Conservation (phyloP, 1,140 invertebrate genomes). For the Drosophila varians region DNA sequence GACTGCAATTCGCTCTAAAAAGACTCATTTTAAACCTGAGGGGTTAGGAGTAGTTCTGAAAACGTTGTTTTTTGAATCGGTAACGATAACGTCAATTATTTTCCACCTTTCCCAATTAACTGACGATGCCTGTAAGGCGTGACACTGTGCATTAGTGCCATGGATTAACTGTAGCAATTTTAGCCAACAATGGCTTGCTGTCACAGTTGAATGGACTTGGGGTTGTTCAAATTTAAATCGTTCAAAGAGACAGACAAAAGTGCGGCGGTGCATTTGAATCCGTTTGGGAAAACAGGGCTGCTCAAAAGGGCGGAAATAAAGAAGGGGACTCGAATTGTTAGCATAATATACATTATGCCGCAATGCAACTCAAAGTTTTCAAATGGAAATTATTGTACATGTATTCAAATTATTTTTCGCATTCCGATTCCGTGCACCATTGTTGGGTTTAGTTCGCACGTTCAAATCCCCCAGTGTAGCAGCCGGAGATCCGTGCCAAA, state of each 20-base stretch:
- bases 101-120: too few relatives aligned
- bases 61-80: too few relatives aligned
- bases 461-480: not conserved
- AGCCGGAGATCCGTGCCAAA: constrained; percentile 10
- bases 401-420: constrained; percentile 5
- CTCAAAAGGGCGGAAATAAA: constrained; percentile 5
- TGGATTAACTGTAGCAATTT: constrained; percentile 39
- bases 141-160: not conserved
- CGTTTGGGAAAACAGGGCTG: too few relatives aligned
- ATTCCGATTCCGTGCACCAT: constrained; percentile 8
- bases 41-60: too few relatives aligned
- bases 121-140: too few relatives aligned
- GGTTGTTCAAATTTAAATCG: constrained; percentile 21
- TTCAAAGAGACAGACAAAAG: constrained; percentile 16
- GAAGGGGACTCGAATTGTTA: not conserved
- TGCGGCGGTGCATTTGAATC: not conserved
- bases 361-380: not conserved
- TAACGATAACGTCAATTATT: too few relatives aligned
- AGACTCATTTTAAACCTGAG: too few relatives aligned
- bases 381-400: not conserved
- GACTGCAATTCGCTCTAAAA: too few relatives aligned
- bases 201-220: constrained; percentile 35
- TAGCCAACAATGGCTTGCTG: constrained; percentile 23
- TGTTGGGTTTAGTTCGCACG: constrained; percentile 3
- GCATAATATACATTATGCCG: constrained; percentile 2